Evolutionary conservation across 2,113 vertebrate genomes (phyloP).

Genomic region (Gnathonemus echidnorhynchus): DNA sequence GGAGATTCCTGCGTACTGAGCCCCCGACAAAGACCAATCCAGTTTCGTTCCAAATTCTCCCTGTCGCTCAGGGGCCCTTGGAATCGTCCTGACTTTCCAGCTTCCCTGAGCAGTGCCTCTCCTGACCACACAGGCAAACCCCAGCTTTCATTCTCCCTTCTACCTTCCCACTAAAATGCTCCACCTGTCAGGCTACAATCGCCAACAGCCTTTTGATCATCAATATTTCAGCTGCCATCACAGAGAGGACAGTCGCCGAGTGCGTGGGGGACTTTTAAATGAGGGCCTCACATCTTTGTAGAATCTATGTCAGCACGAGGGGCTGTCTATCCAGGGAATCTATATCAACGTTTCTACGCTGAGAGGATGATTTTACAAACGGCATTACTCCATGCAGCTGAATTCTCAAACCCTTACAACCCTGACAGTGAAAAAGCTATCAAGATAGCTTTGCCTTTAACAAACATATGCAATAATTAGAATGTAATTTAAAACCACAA

Average conservation of each 20-base stretch:
- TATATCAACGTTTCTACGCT: not conserved
- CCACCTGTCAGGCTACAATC: conserved; percentile 1
- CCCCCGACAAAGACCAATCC: not conserved
- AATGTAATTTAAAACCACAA: not conserved
- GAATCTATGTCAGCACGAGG: not conserved
- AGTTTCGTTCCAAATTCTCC: not conserved
- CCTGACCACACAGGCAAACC: not conserved
- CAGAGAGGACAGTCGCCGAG: not conserved
- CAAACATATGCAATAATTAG: not conserved
- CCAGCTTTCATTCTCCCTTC: not conserved
- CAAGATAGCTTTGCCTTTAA: not conserved
- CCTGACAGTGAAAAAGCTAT: not conserved
- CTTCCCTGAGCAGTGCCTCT: not conserved
- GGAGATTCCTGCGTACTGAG: not conserved
- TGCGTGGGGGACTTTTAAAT: not conserved
- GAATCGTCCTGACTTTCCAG: not conserved
- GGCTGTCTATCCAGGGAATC: not conserved
- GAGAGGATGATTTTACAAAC: not conserved
- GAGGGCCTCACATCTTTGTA: not conserved
- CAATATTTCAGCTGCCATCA: not conserved
- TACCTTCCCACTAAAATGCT: not conserved
- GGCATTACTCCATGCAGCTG: not conserved
- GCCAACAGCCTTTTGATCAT: not conserved
- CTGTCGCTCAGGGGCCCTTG: not conserved
- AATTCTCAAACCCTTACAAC: not conserved